These are phyloP conservation scores for Coleophora deauratella DNA, from an alignment of 2,888 invertebrate genomes.

Conservation along the genomic window DNA sequence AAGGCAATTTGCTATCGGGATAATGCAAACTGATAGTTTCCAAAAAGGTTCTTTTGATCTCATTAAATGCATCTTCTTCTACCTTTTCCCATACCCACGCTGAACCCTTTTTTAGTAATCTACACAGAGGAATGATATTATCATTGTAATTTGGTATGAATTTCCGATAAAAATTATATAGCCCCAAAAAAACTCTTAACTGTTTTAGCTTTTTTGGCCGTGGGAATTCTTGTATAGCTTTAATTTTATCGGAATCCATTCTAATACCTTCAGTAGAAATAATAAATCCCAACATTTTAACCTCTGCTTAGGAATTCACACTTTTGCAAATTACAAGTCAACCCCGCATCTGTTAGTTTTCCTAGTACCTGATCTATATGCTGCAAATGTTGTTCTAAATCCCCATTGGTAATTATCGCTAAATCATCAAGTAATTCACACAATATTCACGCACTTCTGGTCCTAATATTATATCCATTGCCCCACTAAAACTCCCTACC, in stretches of 20 bases:
- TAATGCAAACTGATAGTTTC: constrained; percentile 6
- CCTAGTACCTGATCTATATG: constrained; percentile 12
- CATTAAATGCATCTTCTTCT: constrained; percentile 4
- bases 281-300: constrained; percentile 11
- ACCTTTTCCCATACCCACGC: constrained; percentile 8
- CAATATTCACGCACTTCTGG: constrained; percentile 16
- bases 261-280: constrained; percentile 5
- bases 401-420: constrained; percentile 13
- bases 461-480: constrained; percentile 20
- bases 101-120: constrained; percentile 16
- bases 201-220: constrained; percentile 11
- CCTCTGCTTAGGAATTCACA: constrained; percentile 6
- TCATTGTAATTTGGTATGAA: constrained; percentile 7
- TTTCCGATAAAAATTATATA: constrained; percentile 6
- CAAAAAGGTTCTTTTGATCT: constrained; percentile 9
- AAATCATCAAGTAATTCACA: constrained; percentile 21
- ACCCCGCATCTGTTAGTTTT: constrained; percentile 2
- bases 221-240: constrained; percentile 21
- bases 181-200: constrained; percentile 17
- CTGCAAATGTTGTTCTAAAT: constrained; percentile 12
- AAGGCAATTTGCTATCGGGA: constrained; percentile 5
- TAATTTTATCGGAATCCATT: constrained; percentile 11
- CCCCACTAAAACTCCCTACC: constrained; percentile 19
- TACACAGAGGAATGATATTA: constrained; percentile 4
- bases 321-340: constrained; percentile 3